Base-by-base conservation (phyloP, 1,140 invertebrate species). In the Melitaea cinxia region DNA sequence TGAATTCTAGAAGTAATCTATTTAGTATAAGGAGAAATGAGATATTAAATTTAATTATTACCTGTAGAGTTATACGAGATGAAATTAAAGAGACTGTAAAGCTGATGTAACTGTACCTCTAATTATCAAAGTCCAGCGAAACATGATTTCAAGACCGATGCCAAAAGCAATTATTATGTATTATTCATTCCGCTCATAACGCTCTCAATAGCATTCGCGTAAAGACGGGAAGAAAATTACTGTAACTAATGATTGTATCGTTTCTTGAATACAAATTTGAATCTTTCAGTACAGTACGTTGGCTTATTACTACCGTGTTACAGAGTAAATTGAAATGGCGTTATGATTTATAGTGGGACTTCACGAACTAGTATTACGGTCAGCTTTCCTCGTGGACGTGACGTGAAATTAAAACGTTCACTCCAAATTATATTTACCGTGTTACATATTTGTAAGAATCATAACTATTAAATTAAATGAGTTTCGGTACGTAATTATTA, bases 221-320 rank as follows among this genome's bases (percentile, higher is more conserved):
- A 79, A 67, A 70, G 77, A 83, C 82, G 75, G 71, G 75, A 86
- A 77, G 80, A 80, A 87, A 87, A 87, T 87, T 86, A 80, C 83
- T 78, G 77, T 80, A 82, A 88, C 83, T 86, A 89, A 89, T 86
- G 86, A 85, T 85, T 72, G 78, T 83, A 84, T 83, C 86, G 82
- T 81, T 80, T 65, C 73, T 81, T 83, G 86, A 87, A 89, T 89
- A 88, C 83, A 82, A 83, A 88, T 82, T 87, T 69, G 79, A 78
- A 75, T 82, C 79, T 88, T 88, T 80, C 78, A 83, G 70, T 58
- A 73, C 75, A 67, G 73, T 68, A 62, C 76, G 70, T 77, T 80
- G 80, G 78, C 74, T 77, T 83, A 83, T 83, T 85, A 80, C 82
- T 64, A 66, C 58, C 68, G 75, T 76, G 75, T 85, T 82, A 82